Conservation (phyloP, 1,140 invertebrate species). For the Oryzaephilus surinamensis region DNA sequence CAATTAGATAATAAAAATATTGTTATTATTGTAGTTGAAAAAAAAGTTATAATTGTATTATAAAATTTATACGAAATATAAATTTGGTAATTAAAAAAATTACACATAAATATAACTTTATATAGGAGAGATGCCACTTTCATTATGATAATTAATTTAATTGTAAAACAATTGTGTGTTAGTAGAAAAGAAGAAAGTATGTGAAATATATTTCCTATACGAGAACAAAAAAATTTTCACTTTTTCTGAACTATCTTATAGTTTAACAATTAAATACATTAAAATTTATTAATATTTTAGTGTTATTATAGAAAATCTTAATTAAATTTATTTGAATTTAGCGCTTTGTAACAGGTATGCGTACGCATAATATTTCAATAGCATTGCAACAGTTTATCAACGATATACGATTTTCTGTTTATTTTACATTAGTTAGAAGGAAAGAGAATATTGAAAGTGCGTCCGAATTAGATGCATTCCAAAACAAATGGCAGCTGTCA, state of each 20-base stretch:
- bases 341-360: no score
- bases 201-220: conserved; percentile 14
- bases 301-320: no score
- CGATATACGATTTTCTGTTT: no score
- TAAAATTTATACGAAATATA: not conserved
- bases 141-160: conserved; percentile 19
- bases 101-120: no score
- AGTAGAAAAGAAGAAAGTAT: conserved; percentile 15
- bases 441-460: not conserved
- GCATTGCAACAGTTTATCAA: no score
- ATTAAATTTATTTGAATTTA: no score
- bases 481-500: conserved; percentile 8
- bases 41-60: not conserved
- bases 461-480: not conserved
- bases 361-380: no score
- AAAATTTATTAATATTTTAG: no score
- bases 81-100: conserved; percentile 11
- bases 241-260: conserved; percentile 7
- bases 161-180: conserved; percentile 17
- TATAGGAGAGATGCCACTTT: no score
- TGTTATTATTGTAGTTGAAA: not conserved
- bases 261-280: not conserved
- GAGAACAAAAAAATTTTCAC: conserved; percentile 12
- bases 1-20: not conserved
- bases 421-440: no score